phyloP scores from a whole-genome alignment of 2,888 invertebrate species.

The Phaonia tiefii region DNA sequence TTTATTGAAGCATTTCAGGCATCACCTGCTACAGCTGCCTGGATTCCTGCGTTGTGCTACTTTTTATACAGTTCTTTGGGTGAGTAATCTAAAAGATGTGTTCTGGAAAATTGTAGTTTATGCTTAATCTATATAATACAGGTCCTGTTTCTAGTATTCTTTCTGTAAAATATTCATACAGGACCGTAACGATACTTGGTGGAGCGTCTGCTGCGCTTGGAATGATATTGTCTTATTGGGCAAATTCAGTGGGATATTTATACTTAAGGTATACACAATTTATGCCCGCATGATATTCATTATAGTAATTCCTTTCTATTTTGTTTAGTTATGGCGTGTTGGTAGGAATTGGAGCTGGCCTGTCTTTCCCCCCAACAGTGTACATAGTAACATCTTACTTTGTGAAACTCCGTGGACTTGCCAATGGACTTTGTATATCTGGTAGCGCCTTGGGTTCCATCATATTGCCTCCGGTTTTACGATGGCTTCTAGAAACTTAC shows the following conservation, averaged over 20 bases:
- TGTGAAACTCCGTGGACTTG: conserved; percentile 88
- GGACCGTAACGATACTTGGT: conserved; percentile 91
- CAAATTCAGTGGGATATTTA: conserved; percentile 88
- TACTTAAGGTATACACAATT: conserved; percentile 86
- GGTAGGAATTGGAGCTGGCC: conserved; percentile 91
- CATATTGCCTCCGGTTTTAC: conserved; percentile 89
- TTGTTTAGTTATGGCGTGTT: conserved; percentile 87
- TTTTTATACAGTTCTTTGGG: conserved; percentile 94
- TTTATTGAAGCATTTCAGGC: conserved; percentile 90
- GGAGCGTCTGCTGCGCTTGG: conserved; percentile 91
- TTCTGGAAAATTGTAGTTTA: conserved; percentile 5
- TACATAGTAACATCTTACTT: conserved; percentile 95
- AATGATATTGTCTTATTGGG: conserved; percentile 91
- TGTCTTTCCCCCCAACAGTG: conserved; percentile 93
- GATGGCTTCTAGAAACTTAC: conserved; percentile 86
- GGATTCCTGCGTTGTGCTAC: conserved; percentile 93
- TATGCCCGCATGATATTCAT: conserved; percentile 12
- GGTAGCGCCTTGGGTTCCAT: conserved; percentile 93
- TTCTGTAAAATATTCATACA: conserved; percentile 91
- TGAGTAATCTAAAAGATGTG: conserved; percentile 73
- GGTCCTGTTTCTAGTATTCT: conserved; percentile 92
- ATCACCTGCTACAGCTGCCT: conserved; percentile 87
- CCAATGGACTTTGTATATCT: conserved; percentile 93
- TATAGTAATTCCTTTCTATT: background rate
- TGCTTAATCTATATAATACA: conserved; percentile 77